Conservation (phyloP, 2,113 vertebrate species). For the Etia nguti region DNA sequence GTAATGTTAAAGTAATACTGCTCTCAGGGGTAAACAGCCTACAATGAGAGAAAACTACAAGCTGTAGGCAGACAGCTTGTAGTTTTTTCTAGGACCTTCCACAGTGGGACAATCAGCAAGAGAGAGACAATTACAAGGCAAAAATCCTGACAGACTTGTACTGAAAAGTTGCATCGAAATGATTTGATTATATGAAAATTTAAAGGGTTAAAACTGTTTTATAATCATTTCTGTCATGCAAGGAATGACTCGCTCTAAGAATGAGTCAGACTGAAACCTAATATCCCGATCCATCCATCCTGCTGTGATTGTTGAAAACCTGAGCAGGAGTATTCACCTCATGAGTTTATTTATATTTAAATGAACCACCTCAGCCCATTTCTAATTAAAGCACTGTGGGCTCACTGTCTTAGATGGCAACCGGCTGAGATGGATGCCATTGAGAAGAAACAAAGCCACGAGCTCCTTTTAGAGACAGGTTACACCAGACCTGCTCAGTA, state of each 20-base stretch:
- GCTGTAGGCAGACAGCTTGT: background rate
- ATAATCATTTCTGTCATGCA: background rate
- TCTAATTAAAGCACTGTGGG: constrained; percentile 40
- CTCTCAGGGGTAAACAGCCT: background rate
- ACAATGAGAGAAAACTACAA: background rate
- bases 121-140: background rate
- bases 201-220: background rate
- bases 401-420: background rate
- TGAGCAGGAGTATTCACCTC: constrained; percentile 9
- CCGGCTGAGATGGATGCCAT: background rate
- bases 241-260: background rate
- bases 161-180: background rate
- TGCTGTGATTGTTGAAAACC: background rate
- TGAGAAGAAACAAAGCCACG: constrained; percentile 21
- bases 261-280: background rate
- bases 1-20: background rate
- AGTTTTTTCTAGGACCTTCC: background rate
- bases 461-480: constrained; percentile 6
- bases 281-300: background rate
- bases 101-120: background rate
- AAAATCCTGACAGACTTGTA: background rate
- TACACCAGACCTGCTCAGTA: constrained; percentile 6
- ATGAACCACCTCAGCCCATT: constrained; percentile 32
- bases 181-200: background rate
- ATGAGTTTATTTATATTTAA: constrained; percentile 58